Conservation (phyloP, 2,888 invertebrate genomes). For the Iselma pallidipennis region DNA sequence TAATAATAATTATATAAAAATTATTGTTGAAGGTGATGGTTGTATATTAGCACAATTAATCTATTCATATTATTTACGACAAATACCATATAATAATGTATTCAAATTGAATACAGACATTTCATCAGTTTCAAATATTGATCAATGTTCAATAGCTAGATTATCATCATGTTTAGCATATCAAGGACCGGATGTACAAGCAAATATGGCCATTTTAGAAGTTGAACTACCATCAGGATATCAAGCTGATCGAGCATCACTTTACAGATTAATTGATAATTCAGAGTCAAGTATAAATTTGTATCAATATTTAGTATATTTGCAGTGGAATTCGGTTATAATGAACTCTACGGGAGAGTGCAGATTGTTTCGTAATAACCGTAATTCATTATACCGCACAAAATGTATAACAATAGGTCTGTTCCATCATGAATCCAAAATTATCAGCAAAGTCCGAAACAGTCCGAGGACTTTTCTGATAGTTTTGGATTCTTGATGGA, state of each 20-base stretch:
- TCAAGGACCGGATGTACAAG: conserved; percentile 54
- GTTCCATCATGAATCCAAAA: no score
- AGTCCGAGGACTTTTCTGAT: no score
- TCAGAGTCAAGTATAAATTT: not conserved
- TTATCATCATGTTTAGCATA: conserved; percentile 53
- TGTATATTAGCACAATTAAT: conserved; percentile 62
- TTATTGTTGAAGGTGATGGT: conserved; percentile 60
- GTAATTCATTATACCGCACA: no score
- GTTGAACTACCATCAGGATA: conserved; percentile 67
- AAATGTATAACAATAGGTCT: no score
- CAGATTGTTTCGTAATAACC: no score
- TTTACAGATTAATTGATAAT: conserved; percentile 60
- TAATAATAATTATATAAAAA: conserved; percentile 50
- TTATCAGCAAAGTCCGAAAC: no score
- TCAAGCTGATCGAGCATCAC: conserved; percentile 62
- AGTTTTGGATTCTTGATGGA: no score
- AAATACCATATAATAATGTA: conserved; percentile 56
- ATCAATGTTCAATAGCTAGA: conserved; percentile 57
- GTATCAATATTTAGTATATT: no score
- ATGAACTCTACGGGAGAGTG: no score
- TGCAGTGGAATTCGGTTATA: no score
- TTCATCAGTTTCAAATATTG: conserved; percentile 53
- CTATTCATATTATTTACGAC: conserved; percentile 58
- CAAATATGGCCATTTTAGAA: conserved; percentile 67
- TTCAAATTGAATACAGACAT: conserved; percentile 59